Conservation (phyloP, 1,140 invertebrate genomes). For the Octopus sinensis region DNA sequence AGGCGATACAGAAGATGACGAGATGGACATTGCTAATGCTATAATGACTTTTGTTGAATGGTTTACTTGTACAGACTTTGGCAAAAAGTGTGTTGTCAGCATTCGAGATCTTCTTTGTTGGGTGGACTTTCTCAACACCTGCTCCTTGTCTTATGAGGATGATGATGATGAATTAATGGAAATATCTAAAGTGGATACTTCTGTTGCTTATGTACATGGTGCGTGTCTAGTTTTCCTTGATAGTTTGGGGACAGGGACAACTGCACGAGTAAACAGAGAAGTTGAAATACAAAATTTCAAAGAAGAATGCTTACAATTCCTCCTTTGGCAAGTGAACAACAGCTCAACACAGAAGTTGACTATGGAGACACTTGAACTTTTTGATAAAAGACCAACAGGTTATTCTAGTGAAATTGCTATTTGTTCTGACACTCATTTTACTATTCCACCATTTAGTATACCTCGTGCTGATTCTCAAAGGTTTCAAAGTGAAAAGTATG, state of each 20-base stretch:
- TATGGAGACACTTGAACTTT: constrained; percentile 33
- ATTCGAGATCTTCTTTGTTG: constrained; percentile 90
- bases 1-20: constrained; percentile 57
- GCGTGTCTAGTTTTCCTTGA: constrained; percentile 88
- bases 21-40: constrained; percentile 64
- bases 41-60: constrained; percentile 80
- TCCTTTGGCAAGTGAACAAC: constrained; percentile 40
- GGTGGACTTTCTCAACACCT: constrained; percentile 80
- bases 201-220: constrained; percentile 73
- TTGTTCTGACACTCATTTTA: constrained; percentile 38
- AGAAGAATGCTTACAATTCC: constrained; percentile 36
- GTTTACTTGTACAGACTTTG: constrained; percentile 70
- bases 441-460: constrained; percentile 57
- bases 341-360: constrained; percentile 35
- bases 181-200: constrained; percentile 36
- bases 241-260: constrained; percentile 68
- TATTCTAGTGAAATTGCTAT: constrained; percentile 10
- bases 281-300: constrained; percentile 5
- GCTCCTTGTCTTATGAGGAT: constrained; percentile 24
- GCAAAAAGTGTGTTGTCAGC: constrained; percentile 70
- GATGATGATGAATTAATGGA: constrained; percentile 21
- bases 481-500: constrained; percentile 32
- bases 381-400: constrained; percentile 22
- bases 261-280: not conserved
- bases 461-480: constrained; percentile 42